Percentiles rank a stretch among this genome's conserved stretches.
Conservation (phyloP, 2,888 invertebrate genomes). For the Bimastos eiseni region DNA sequence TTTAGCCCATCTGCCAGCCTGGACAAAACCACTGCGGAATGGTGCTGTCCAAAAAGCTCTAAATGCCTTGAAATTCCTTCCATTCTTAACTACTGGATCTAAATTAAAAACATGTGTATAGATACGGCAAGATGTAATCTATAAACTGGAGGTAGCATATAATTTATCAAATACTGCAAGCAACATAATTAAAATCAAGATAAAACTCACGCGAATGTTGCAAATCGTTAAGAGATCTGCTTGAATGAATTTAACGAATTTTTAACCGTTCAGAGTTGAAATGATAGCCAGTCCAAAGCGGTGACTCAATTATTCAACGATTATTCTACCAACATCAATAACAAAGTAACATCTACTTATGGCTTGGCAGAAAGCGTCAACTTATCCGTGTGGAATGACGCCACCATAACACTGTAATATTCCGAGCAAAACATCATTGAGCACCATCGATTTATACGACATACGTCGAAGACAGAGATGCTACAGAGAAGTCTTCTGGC, state of each 20-base stretch:
- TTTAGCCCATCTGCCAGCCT: not conserved
- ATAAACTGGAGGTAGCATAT: slow-evolving; percentile 13
- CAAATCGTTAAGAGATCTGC: not conserved
- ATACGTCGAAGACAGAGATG: not conserved
- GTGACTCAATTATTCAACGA: not conserved
- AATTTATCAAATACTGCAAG: not conserved
- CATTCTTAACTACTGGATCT: not conserved
- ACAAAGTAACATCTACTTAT: not conserved
- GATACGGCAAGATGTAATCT: not conserved
- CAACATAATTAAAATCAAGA: not conserved
- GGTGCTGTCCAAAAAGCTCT: not conserved
- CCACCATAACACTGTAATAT: slow-evolving; percentile 9
- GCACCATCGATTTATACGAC: slow-evolving; percentile 13
- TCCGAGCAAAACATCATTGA: not conserved
- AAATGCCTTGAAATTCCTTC: not conserved
- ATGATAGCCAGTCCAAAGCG: slow-evolving; percentile 1
- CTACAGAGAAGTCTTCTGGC: not conserved
- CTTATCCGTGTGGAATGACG: not conserved
- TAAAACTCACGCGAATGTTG: not conserved
- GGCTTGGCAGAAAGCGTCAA: not conserved
- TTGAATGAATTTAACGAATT: not conserved
- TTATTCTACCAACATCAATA: not conserved
- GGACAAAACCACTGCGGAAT: not conserved
- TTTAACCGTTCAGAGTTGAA: not conserved
- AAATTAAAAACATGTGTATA: not conserved